Evolutionary conservation across 2,888 invertebrate genomes (phyloP), one percentile per base, ranked within the genome.

Genomic region (Charanyca ferruginea): DNA sequence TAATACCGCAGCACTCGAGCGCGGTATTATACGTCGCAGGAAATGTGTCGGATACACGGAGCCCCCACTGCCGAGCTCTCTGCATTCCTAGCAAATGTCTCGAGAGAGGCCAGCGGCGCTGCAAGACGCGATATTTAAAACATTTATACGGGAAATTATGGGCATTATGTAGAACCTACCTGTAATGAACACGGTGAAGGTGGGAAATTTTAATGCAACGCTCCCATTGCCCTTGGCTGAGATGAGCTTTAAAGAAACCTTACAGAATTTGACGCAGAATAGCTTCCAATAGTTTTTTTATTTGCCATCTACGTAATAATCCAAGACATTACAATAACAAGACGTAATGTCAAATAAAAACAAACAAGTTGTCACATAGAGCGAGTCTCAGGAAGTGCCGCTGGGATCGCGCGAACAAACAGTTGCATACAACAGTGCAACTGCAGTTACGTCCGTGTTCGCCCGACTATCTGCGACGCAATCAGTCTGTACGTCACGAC

Each of bases 31-130:
- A 54, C 68, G 32, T 28, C 52, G 32, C 54, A 47, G 48, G 25
- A 41, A 53, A 49, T 47, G 48, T 70, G 48, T 68, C 47, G 35
- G 23, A 44, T 32, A 41, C 18, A 49, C 22, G 8, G 67, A 38
- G 28, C 47, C 6, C 22, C n/a, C 1, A 5, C 32, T 28, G 25
- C 32, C 13, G 41, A 20, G 64, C 16, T 2, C 32, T 13, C 16
- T 23, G 25, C 49, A 75, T 75, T 71, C 75, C 59, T 54, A 25
- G 41, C 18, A 18, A 75, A 47, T 44, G 72, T 62, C 35, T 72
- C 32, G 45, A 18, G 54, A 35, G 48, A n/a, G n/a, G 32, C 23
- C 49, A 16, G 32, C 45, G 20, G 38, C 32, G 28, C 8, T 16
- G 45, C 47, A 18, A 16, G 3, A n/a, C 22, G n/a, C n/a, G 11